These are phyloP conservation scores for Drosophila teissieri DNA, from an alignment of 1,140 invertebrate species.

Conservation along the genomic window DNA sequence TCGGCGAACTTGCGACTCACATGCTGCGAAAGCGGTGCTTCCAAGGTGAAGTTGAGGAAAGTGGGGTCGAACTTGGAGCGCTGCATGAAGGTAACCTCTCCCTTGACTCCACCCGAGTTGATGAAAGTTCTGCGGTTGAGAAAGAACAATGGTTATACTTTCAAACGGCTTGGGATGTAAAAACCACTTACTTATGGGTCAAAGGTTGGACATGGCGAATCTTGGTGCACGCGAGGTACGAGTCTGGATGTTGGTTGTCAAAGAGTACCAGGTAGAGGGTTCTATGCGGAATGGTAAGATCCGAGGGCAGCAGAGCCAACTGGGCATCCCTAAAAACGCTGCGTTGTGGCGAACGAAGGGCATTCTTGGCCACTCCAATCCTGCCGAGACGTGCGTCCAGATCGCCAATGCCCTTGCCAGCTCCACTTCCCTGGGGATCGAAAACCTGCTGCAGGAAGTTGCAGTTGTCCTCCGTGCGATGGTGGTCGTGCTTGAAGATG, in stretches of 20 bases:
- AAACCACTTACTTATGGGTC: slow-evolving; percentile 88
- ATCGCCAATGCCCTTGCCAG: slow-evolving; percentile 91
- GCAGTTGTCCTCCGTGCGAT: slow-evolving; percentile 90
- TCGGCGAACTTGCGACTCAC: slow-evolving; percentile 84
- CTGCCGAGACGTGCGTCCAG: slow-evolving; percentile 91
- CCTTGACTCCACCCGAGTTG: slow-evolving; percentile 92
- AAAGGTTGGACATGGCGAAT: slow-evolving; percentile 89
- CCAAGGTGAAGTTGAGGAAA: slow-evolving; percentile 90
- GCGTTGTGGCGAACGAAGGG: slow-evolving; percentile 86
- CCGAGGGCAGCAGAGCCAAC: slow-evolving; percentile 88
- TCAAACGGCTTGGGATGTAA: no score
- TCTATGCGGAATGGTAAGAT: slow-evolving; percentile 89
- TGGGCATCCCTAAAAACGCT: slow-evolving; percentile 88
- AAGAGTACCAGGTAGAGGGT: slow-evolving; percentile 93
- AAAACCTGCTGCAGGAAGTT: slow-evolving; percentile 94
- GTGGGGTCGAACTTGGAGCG: slow-evolving; percentile 94
- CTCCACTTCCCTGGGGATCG: slow-evolving; percentile 91
- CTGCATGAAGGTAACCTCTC: slow-evolving; percentile 92
- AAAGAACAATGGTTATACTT: not conserved
- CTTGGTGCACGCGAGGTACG: slow-evolving; percentile 93
- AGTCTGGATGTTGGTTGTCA: slow-evolving; percentile 91
- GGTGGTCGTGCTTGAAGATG: slow-evolving; percentile 91
- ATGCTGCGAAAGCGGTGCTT: slow-evolving; percentile 64
- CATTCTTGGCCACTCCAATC: slow-evolving; percentile 88
- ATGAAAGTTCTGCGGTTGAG: slow-evolving; percentile 87